Percentiles rank a stretch among this genome's conserved stretches.
Evolutionary conservation across 2,113 vertebrate genomes (phyloP).

Genomic region (Pongo abelii): DNA sequence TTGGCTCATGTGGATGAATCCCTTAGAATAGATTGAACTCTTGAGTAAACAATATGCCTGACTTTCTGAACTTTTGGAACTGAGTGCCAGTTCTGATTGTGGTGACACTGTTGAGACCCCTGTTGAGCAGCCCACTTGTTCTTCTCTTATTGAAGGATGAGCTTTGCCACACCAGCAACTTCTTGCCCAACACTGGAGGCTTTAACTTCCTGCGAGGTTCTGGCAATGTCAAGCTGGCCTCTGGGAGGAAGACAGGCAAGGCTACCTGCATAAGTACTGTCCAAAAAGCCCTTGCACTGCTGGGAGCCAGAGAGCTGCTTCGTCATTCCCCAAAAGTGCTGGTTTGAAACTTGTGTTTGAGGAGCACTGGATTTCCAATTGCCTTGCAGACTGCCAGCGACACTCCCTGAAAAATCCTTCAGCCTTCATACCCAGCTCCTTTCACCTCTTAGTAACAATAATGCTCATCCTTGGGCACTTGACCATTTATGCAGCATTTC

Average conservation of each 20-base stretch:
- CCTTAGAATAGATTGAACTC: not conserved
- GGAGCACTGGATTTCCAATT: not conserved
- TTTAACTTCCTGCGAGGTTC: not conserved
- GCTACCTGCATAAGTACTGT: not conserved
- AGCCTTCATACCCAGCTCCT: not conserved
- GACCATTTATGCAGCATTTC: not conserved
- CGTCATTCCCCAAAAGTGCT: not conserved
- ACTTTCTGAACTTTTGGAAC: not conserved
- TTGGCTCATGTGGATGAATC: not conserved
- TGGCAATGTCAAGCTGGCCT: not conserved
- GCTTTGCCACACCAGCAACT: not conserved
- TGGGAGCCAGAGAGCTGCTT: not conserved
- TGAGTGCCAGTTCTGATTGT: not conserved
- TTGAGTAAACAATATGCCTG: not conserved
- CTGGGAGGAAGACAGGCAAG: not conserved
- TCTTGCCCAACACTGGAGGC: not conserved
- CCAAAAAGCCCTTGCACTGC: not conserved
- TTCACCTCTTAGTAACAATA: not conserved
- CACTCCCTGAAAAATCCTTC: not conserved
- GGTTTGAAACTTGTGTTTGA: not conserved
- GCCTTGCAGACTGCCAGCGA: not conserved
- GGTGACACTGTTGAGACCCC: too few relatives aligned
- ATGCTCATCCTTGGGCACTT: not conserved
- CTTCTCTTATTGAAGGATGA: not conserved
- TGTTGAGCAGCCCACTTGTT: accelerated